Conservation (phyloP, 2,888 invertebrate genomes). For the Sarcophaga subvicina region DNA sequence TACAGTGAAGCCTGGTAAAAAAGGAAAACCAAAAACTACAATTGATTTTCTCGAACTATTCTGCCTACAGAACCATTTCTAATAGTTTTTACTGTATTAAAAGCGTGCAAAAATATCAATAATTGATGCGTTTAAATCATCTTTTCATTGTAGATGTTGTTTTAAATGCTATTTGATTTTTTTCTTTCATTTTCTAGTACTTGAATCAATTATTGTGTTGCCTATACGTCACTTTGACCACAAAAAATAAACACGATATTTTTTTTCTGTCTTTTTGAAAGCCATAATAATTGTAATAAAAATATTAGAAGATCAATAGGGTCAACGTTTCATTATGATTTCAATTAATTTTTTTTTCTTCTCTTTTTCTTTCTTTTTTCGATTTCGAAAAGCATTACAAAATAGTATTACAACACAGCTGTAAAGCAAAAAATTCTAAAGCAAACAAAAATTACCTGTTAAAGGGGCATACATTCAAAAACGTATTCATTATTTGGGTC, state of each 20-base stretch:
- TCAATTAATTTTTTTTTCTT: neutral
- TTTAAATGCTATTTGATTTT: too few relatives aligned
- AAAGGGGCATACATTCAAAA: too few relatives aligned
- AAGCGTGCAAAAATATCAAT: neutral
- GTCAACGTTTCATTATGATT: neutral
- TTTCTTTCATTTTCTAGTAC: neutral
- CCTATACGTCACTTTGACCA: neutral
- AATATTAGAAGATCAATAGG: slow-evolving; percentile 20
- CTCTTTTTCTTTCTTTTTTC: neutral
- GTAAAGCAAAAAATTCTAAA: too few relatives aligned
- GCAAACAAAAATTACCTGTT: too few relatives aligned
- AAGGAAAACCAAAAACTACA: too few relatives aligned
- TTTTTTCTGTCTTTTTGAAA: neutral
- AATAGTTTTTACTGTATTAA: neutral
- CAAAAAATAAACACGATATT: neutral
- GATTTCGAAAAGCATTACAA: too few relatives aligned
- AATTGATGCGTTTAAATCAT: neutral
- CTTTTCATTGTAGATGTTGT: neutral
- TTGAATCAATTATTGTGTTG: neutral
- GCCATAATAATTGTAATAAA: neutral
- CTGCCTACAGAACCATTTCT: too few relatives aligned
- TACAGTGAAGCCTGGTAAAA: neutral
- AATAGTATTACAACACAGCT: too few relatives aligned
- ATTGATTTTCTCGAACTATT: too few relatives aligned
- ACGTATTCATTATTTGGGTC: too few relatives aligned